Conservation (phyloP, 2,113 vertebrate species). For the Clinocottus analis region DNA sequence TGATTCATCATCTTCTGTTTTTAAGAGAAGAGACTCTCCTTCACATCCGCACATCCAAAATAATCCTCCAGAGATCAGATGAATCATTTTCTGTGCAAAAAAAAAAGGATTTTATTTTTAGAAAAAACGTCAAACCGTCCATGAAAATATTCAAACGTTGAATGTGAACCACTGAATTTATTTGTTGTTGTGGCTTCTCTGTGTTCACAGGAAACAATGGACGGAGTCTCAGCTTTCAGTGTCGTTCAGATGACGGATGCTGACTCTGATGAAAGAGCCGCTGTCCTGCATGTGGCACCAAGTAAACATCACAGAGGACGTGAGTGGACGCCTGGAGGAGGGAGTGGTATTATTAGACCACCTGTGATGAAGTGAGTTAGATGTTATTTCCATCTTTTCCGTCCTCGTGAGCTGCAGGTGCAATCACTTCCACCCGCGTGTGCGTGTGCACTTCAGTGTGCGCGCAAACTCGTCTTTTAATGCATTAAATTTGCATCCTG, state of each 20-base stretch:
- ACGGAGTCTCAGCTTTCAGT: constrained; percentile 1
- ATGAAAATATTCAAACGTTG: background rate
- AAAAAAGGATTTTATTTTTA: background rate
- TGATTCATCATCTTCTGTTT: background rate
- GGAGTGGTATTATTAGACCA: constrained; percentile 43
- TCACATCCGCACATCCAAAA: background rate
- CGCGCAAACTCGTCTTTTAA: background rate
- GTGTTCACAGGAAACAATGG: background rate
- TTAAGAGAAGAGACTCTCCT: background rate
- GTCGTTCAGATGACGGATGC: constrained; percentile 20
- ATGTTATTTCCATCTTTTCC: constrained; percentile 13
- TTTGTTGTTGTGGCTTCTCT: background rate
- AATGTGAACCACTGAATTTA: background rate
- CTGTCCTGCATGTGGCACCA: constrained; percentile 18
- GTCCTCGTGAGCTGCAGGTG: background rate
- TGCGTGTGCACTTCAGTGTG: background rate
- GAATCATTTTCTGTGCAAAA: no score
- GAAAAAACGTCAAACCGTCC: background rate
- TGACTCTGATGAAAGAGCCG: constrained; percentile 33
- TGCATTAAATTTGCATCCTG: background rate
- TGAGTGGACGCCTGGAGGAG: constrained; percentile 34
- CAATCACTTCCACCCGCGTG: background rate
- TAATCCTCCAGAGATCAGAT: background rate
- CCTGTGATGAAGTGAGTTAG: constrained; percentile 41
- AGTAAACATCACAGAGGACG: constrained; percentile 18